Evolutionary conservation across 2,888 invertebrate genomes (phyloP), one percentile per base, ranked within the genome.

Genomic region (Synanthedon formicaeformis): DNA sequence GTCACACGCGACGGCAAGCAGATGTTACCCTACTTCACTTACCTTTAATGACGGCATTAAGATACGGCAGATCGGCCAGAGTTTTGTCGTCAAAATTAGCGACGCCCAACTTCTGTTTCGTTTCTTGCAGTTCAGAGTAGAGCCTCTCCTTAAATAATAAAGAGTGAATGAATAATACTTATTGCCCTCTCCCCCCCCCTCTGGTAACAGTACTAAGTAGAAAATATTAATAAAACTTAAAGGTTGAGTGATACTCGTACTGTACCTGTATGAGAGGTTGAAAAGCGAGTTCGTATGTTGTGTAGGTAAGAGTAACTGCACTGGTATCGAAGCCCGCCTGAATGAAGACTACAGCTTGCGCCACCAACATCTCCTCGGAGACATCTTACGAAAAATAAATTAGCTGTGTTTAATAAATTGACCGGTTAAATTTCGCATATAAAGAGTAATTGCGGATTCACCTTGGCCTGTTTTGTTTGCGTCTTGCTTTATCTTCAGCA

Each of bases 281-380:
- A 34, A 68, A 62, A 0, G 82, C 76, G 13, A 83, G 50, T 49
- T 82, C 80, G 12, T 69, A 68, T 0, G 60, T 55, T 0, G 55
- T 3, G 51, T 58, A 78, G 0, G 71, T 58, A 0, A 78, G 51
- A 0, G 57, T 5, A 0, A 60, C 51, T 0, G 73, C 73, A 0
- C 72, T 62, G 0, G 78, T 78, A 14, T 83, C 81, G 45, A 75
- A 81, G 0, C 81, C 83, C 0, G 65, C 82, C 55, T 75, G 73
- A 3, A 83, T 57, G 55, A 82, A 73, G 2, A 77, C 57, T 2
- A 70, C 64, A 0, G 78, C 79, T 52, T 82, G 82, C 0, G 82
- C 69, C 1, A 78, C 50, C 10, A 83, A 52, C 2, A 77, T 14
- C 11, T 75, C 73, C 27, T 76, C 73, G 2, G 62, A 56, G 23